Conservation (phyloP, 1,140 invertebrate species). For the Eubasilissa regina region DNA sequence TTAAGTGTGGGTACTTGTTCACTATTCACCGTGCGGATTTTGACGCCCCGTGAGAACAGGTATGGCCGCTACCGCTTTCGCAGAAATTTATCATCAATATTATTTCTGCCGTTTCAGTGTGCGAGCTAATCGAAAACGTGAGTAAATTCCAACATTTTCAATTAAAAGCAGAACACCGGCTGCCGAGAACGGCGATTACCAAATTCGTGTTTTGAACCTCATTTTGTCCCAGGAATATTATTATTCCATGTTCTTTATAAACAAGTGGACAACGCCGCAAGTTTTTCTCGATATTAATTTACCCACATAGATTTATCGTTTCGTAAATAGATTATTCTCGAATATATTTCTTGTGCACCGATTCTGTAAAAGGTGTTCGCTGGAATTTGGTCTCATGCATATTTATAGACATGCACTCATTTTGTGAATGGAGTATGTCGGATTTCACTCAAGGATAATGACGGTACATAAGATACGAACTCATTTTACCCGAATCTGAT, state of each 20-base stretch:
- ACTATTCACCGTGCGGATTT: conserved; percentile 9
- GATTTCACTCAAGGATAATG: conserved; percentile 23
- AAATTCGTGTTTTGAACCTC: not conserved
- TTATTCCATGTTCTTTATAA: too few species aligned
- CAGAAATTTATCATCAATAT: not conserved
- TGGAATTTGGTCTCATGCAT: too few species aligned
- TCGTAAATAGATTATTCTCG: too few species aligned
- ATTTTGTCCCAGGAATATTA: not conserved
- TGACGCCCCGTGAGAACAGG: conserved; percentile 42
- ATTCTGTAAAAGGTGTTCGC: too few species aligned
- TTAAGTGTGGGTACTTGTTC: conserved; percentile 26
- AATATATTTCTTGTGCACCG: too few species aligned
- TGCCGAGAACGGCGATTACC: not conserved
- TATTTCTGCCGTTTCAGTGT: conserved; percentile 17
- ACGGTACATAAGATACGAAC: too few species aligned
- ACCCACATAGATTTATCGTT: too few species aligned
- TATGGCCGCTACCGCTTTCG: conserved; percentile 22
- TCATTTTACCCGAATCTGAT: too few species aligned
- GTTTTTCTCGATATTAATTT: too few species aligned
- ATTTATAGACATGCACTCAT: conserved; percentile 6
- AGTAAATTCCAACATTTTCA: conserved; percentile 17
- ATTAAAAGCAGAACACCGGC: conserved; percentile 15
- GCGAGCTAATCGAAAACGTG: conserved; percentile 18
- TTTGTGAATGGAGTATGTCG: conserved; percentile 5
- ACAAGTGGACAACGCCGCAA: too few species aligned